phyloP scores from a whole-genome alignment of 2,888 invertebrate genomes.

The Pyrocoelia pectoralis region DNA sequence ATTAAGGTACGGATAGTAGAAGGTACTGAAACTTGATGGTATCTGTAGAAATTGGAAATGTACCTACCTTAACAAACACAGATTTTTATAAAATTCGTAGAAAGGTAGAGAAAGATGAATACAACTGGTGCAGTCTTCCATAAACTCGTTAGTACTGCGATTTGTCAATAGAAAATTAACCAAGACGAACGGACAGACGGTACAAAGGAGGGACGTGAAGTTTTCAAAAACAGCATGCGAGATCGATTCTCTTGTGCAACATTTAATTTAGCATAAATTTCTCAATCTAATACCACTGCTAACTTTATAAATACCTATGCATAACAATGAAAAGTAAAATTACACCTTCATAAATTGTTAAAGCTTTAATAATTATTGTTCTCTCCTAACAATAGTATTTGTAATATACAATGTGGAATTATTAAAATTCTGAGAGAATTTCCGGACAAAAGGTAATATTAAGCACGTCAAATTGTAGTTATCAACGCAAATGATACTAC shows the following conservation, averaged over 20 bases:
- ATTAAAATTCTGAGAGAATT: slow-evolving; percentile 28
- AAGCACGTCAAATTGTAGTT: slow-evolving; percentile 21
- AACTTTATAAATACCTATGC: slow-evolving; percentile 15
- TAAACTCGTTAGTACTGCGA: too few species aligned
- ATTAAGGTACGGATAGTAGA: too few species aligned
- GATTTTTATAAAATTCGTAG: too few species aligned
- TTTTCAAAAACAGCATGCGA: neutral
- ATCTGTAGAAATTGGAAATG: too few species aligned
- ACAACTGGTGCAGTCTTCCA: too few species aligned
- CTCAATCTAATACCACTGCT: slow-evolving; percentile 13
- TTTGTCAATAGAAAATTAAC: too few species aligned
- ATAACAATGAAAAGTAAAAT: slow-evolving; percentile 25
- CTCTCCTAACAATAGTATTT: slow-evolving; percentile 20
- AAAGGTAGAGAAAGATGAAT: too few species aligned
- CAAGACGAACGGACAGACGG: too few species aligned
- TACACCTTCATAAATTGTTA: slow-evolving; percentile 21
- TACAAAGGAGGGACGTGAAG: neutral
- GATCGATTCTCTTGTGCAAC: neutral
- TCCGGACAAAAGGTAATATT: slow-evolving; percentile 18
- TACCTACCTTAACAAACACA: too few species aligned
- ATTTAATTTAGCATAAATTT: slow-evolving; percentile 4
- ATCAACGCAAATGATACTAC: slow-evolving; percentile 20
- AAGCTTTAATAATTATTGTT: slow-evolving; percentile 30
- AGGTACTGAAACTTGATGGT: too few species aligned
- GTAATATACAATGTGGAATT: slow-evolving; percentile 23